These are phyloP conservation scores for Tipula unca DNA, from an alignment of 2,888 invertebrate species.

Conservation along the genomic window DNA sequence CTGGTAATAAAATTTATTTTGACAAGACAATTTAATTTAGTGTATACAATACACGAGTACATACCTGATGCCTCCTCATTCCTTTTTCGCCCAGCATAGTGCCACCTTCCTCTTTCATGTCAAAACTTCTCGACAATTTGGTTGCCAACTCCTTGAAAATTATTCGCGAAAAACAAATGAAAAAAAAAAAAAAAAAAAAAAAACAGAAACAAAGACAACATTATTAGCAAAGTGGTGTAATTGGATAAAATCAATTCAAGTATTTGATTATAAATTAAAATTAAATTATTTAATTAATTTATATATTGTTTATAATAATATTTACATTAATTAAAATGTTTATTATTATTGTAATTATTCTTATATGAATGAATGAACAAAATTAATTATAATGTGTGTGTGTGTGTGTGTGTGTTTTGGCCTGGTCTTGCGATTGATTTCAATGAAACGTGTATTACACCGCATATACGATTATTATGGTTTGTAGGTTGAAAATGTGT, in stretches of 20 bases:
- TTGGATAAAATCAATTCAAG: background rate
- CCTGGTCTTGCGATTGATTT: background rate
- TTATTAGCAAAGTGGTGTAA: background rate
- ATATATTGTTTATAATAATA: background rate
- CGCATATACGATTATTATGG: background rate
- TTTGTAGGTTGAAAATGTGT: background rate
- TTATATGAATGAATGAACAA: background rate
- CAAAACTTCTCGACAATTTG: conserved; percentile 78
- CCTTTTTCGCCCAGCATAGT: conserved; percentile 59
- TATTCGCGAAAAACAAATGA: too few species aligned
- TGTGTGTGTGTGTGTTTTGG: background rate
- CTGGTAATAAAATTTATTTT: background rate
- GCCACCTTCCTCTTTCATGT: conserved; percentile 78
- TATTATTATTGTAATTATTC: background rate
- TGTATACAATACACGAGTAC: conserved; percentile 26
- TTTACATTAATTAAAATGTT: background rate
- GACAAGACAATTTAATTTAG: background rate
- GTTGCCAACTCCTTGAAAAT: conserved; percentile 68
- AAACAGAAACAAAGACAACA: background rate
- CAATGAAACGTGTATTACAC: background rate
- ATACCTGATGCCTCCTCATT: conserved; percentile 55
- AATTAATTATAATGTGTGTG: background rate
- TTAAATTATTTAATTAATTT: background rate
- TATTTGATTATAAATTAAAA: background rate
- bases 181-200: background rate